Base-by-base conservation (phyloP, 2,113 vertebrate species). In the Ptychochromis oligacanthus region DNA sequence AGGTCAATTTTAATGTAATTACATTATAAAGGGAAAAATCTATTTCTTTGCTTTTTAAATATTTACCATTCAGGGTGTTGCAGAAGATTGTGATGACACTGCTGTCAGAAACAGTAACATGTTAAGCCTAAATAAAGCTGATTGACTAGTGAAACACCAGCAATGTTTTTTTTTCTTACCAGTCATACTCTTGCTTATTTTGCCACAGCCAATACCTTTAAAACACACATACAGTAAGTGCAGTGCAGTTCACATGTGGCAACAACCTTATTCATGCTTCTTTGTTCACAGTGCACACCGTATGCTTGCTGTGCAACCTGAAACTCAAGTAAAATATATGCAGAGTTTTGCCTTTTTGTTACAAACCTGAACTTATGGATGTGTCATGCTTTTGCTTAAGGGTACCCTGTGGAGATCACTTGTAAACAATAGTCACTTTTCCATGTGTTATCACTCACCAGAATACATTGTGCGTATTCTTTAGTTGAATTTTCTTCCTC, bases 41-140 rank as follows among this genome's bases (percentile, higher is more conserved):
- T 31, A 12, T 57, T 31, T 20, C 1, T 55, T 31, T 80, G 15
- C n/a, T 57, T 67, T 40, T 80, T 40, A 3, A 43, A 24, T 56
- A 7, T 70, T 70, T 13, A 43, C 17, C 43, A 43, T 31, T 81
- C 13, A 78, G 15, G 12, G 40, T 57, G 15, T 67, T 75, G 52
- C 5, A n/a, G 24, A 49, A 7, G 2, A 46, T 56, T 81, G 26
- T 77, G n/a, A 26, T 28, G 67, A 6, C 8, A 10, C 22, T 31
- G 57, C 9, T 46, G 57, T 72, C 46, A 18, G 31, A 82, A 77
- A 85, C 72, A 77, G 80, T 70, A 82, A 75, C 62, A 52, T 46
- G 54, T 58, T 55, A 18, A 60, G 10, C n/a, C 22, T 72, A 31
- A 59, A 65, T 62, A 58, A 80, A 52, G 15, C 8, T 28, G 6